Conservation (phyloP, 2,113 vertebrate species). For the Prinia subflava region DNA sequence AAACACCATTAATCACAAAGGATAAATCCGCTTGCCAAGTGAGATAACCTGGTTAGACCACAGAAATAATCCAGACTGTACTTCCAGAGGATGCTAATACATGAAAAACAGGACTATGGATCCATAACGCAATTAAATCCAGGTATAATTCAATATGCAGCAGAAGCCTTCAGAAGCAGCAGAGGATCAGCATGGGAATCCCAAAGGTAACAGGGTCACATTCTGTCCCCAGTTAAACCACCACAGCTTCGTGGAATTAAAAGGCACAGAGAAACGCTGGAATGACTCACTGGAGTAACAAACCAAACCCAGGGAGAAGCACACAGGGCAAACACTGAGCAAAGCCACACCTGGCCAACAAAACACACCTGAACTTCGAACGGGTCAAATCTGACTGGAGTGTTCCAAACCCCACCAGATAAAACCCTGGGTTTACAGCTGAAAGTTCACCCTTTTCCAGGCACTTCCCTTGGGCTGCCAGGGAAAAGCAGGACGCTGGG, state of each 20-base stretch:
- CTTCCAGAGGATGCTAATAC: conserved; percentile 53
- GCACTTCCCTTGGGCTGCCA: neutral
- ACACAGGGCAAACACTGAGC: neutral
- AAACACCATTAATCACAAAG: neutral
- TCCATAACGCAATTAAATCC: conserved; percentile 26
- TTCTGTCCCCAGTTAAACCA: neutral
- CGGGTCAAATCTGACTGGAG: neutral
- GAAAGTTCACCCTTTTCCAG: neutral
- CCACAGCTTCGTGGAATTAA: neutral
- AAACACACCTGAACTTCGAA: neutral
- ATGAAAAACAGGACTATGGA: conserved; percentile 10
- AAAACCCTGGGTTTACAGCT: neutral
- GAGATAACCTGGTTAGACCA: neutral
- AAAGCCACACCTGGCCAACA: neutral
- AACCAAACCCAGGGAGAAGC: neutral
- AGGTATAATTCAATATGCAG: conserved; percentile 53
- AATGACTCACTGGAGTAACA: neutral
- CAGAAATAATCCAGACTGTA: neutral
- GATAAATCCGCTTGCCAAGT: neutral
- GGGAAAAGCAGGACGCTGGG: neutral
- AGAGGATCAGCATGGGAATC: neutral
- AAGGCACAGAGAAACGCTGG: neutral
- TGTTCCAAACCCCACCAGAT: neutral
- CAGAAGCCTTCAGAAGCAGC: neutral
- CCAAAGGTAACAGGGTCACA: neutral